Evolutionary conservation across 2,797 vertebrate genomes (phyloP).

Genomic region (Agapornis canus): DNA sequence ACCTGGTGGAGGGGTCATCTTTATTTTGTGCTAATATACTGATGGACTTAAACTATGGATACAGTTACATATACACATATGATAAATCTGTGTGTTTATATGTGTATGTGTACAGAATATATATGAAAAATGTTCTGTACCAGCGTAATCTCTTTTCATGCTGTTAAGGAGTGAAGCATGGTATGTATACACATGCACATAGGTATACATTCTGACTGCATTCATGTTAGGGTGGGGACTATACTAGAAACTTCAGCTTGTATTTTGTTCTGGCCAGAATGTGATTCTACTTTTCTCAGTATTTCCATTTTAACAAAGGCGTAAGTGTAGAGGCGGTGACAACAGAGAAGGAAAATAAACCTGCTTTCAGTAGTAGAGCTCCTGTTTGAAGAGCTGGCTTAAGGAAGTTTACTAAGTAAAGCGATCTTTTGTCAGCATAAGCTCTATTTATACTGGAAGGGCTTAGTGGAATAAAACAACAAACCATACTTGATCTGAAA

Average conservation of each 20-base stretch:
- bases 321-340: neutral
- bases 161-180: neutral
- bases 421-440: slow-evolving; percentile 11
- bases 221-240: neutral
- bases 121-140: neutral
- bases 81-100: neutral
- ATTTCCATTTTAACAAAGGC: neutral
- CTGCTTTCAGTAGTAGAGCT: neutral
- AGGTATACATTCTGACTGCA: neutral
- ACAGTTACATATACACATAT: fast-evolving
- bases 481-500: neutral
- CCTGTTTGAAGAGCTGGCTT: neutral
- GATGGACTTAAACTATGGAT: neutral
- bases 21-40: neutral
- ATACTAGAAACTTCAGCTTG: neutral
- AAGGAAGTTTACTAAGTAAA: slow-evolving; percentile 11
- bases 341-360: neutral
- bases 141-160: neutral
- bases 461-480: slow-evolving; percentile 15
- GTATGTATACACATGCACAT: fast-evolving
- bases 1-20: neutral
- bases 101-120: neutral
- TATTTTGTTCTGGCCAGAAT: neutral
- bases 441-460: slow-evolving; percentile 1
- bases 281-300: neutral